These are phyloP conservation scores for Zapornia atra DNA, from an alignment of 2,113 vertebrate genomes.

Conservation along the genomic window DNA sequence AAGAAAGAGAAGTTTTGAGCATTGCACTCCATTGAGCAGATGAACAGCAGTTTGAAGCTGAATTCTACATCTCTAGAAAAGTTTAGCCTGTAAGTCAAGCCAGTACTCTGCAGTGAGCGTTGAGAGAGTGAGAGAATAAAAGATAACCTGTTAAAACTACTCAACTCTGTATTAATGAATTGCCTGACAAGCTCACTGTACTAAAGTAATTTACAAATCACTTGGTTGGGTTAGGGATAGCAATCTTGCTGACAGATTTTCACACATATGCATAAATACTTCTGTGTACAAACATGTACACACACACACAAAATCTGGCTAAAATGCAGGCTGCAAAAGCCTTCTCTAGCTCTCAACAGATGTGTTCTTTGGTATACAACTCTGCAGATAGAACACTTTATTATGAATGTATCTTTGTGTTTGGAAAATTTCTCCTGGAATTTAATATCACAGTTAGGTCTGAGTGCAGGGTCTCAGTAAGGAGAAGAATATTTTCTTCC, in stretches of 20 bases:
- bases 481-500: not conserved
- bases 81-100: not conserved
- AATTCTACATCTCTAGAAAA: not conserved
- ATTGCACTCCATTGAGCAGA: not conserved
- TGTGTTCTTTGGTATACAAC: not conserved
- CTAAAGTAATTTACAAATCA: not conserved
- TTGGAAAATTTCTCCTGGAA: not conserved
- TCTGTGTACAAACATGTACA: not conserved
- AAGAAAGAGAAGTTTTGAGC: not conserved
- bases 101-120: not conserved
- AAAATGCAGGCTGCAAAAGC: not conserved
- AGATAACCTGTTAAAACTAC: not conserved
- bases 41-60: not conserved
- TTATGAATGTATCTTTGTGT: not conserved
- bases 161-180: not conserved
- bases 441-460: not conserved
- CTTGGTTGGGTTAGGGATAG: not conserved
- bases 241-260: constrained; percentile 20
- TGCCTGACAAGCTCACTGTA: not conserved
- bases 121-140: not conserved
- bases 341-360: not conserved
- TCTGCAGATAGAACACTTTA: not conserved
- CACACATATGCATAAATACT: not conserved
- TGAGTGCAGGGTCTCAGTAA: not conserved
- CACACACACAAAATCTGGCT: not conserved